Conservation (phyloP, 2,888 invertebrate species). For the Sisyra nigra region DNA sequence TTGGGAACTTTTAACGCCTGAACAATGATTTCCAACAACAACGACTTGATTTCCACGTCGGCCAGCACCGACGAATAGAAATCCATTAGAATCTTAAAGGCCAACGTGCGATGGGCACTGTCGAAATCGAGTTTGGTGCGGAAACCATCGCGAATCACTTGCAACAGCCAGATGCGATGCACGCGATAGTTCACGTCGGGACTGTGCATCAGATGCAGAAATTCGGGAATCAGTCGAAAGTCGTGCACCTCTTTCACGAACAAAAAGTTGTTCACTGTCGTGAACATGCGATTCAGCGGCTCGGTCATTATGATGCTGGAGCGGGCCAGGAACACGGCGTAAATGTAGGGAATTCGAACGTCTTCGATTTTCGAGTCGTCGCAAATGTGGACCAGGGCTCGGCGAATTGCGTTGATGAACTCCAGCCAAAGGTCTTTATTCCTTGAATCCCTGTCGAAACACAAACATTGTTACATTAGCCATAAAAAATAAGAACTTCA, state of each 20-base stretch:
- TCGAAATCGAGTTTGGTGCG: slow-evolving; percentile 58
- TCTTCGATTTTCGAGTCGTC: slow-evolving; percentile 15
- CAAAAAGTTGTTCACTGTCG: slow-evolving; percentile 60
- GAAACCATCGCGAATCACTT: slow-evolving; percentile 59
- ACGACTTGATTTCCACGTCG: slow-evolving; percentile 42
- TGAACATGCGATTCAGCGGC: slow-evolving; percentile 60
- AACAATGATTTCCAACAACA: slow-evolving; percentile 47
- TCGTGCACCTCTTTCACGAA: slow-evolving; percentile 63
- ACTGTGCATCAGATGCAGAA: slow-evolving; percentile 70
- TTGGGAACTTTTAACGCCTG: slow-evolving; percentile 45
- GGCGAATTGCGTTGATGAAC: slow-evolving; percentile 47
- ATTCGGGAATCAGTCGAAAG: slow-evolving; percentile 69
- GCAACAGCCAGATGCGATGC: slow-evolving; percentile 63
- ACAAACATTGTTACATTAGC: no score
- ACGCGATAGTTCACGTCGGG: slow-evolving; percentile 49
- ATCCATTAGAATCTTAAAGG: slow-evolving; percentile 61
- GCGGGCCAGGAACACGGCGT: slow-evolving; percentile 53
- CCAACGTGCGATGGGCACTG: slow-evolving; percentile 53
- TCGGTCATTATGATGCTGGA: slow-evolving; percentile 54
- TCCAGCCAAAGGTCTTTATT: slow-evolving; percentile 49
- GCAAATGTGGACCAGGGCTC: slow-evolving; percentile 32
- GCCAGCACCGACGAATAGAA: slow-evolving; percentile 46
- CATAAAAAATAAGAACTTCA: slow-evolving; percentile 4
- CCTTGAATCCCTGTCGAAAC: slow-evolving; percentile 32
- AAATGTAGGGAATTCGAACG: slow-evolving; percentile 37